These are phyloP conservation scores for Heliothis virescens DNA, from an alignment of 1,140 invertebrate species.

Conservation along the genomic window DNA sequence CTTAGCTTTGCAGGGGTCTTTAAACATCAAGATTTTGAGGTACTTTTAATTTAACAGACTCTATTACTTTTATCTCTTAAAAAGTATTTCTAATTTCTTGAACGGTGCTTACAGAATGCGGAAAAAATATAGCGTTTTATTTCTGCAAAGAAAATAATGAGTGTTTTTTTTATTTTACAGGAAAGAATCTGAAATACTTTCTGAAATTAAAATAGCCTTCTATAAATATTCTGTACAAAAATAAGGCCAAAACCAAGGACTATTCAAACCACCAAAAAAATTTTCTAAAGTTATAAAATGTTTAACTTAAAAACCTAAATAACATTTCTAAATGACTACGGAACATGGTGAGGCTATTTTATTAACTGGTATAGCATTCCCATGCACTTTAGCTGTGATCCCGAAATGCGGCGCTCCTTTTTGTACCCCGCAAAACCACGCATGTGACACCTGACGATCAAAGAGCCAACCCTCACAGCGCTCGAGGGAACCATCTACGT, in stretches of 20 bases:
- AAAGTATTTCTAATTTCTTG: not conserved
- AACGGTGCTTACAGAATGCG: not conserved
- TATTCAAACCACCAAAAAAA: no score
- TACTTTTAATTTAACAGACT: constrained; percentile 1
- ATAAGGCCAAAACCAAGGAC: no score
- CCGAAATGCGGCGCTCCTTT: not conserved
- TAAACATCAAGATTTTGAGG: not conserved
- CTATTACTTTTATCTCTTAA: not conserved
- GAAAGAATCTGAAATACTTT: no score
- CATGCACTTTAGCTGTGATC: no score
- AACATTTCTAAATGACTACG: no score
- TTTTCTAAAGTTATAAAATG: no score
- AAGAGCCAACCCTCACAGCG: constrained; percentile 31
- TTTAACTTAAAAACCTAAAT: no score
- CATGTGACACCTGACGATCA: constrained; percentile 46
- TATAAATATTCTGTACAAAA: no score
- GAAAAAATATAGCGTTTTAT: not conserved
- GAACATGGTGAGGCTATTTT: no score
- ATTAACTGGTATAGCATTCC: no score
- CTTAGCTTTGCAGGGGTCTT: not conserved
- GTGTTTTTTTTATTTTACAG: no score
- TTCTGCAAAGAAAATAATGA: not conserved
- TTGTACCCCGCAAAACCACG: constrained; percentile 1
- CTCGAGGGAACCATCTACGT: constrained; percentile 49
- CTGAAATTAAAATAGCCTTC: no score